phyloP scores from a whole-genome alignment of 1,140 invertebrate genomes.

The Scylla paramamosain region DNA sequence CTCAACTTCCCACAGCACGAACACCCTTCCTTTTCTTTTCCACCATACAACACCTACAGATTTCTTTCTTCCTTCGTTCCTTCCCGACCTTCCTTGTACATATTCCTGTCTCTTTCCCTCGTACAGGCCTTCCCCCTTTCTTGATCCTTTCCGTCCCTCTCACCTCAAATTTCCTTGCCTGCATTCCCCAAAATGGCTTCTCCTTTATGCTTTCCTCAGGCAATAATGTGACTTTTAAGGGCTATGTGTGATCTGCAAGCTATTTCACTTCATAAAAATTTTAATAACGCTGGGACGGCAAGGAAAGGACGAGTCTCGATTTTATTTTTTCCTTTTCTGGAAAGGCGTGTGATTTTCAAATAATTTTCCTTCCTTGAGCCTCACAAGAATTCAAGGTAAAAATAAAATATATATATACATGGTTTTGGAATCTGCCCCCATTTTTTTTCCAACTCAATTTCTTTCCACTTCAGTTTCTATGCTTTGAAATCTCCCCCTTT shows the following conservation, averaged over 20 bases:
- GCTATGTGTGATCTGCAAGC: neutral
- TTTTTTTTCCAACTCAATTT: no score
- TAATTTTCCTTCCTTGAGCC: no score
- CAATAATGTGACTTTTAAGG: conserved; percentile 15
- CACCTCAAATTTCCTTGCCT: neutral
- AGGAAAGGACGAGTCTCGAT: no score
- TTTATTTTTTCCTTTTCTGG: no score
- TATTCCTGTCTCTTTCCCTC: neutral
- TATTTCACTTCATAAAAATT: neutral
- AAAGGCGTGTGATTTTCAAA: no score
- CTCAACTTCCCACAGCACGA: no score
- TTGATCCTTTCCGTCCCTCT: neutral
- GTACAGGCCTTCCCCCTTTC: neutral
- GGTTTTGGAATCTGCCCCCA: no score
- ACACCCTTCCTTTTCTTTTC: no score
- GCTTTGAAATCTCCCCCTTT: no score
- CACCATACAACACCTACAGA: neutral
- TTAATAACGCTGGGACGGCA: neutral
- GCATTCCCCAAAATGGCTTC: neutral
- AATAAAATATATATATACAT: no score
- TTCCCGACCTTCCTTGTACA: neutral
- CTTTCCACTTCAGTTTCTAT: no score
- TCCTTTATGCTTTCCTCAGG: neutral
- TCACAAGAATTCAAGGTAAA: no score
- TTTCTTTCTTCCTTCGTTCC: neutral